Base-by-base conservation (phyloP, 2,113 vertebrate species). In the Perognathus longimembris region DNA sequence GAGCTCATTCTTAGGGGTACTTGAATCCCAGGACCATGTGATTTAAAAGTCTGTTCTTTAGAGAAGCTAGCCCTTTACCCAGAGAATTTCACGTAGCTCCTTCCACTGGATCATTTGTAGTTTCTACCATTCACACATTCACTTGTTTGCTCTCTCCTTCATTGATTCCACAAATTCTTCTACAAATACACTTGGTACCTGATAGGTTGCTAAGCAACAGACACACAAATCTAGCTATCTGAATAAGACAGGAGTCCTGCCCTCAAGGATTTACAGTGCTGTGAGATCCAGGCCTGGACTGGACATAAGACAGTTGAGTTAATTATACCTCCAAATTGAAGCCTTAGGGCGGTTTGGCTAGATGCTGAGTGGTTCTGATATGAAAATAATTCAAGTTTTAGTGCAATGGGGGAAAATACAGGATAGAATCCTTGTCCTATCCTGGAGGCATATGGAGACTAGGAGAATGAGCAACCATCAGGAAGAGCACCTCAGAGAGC, bases 361-460 rank as follows among this genome's bases (percentile, higher is more conserved):
- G 40, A 79, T 45, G 6, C n/a, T 57, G 61, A 89, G 45, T 77
- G 40, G 8, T 81, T 94, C 88, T 70, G 82, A 86, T 63, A 73
- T 3, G n/a, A 91, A 34, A 84, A 67, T 36, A 59, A 77, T 74
- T 94, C 59, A 95, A 84, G 28, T 12, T 86, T 94, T 85, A 64
- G 34, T 76, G 34, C 36, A 89, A 20, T 36, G 42, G 17, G 11
- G 69, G 24, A 9, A 85, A 89, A 88, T 82, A 34, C 34, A 77
- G 21, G 77, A 74, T 18, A n/a, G 40, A 20, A 77, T 9, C 57
- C 42, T 26, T 45, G 64, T n/a, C n/a, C 32, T 67, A 12, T 73
- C 67, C 94, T 76, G 17, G 75, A 93, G 30, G 81, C 40, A 12
- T 67, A 42, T 45, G 70, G 4, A 11, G 21, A 82, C 2, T 17